phyloP scores from a whole-genome alignment of 2,113 vertebrate genomes.

The Apteryx mantelli region DNA sequence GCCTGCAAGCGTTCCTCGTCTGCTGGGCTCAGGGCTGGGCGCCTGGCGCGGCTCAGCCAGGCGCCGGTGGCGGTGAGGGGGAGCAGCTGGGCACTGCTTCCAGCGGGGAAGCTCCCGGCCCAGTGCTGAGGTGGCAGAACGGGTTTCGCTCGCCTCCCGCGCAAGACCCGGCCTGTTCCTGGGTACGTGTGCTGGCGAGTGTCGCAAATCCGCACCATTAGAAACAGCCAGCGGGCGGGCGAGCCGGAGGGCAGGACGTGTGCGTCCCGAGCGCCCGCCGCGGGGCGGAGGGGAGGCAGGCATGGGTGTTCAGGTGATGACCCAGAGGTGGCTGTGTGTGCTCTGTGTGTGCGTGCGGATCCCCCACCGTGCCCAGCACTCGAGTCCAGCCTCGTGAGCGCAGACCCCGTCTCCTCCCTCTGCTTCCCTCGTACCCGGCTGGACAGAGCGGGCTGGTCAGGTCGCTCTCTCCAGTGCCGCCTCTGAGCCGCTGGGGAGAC shows the following conservation, averaged over 20 bases:
- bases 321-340: too few relatives aligned
- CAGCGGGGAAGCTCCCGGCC: neutral
- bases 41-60: neutral
- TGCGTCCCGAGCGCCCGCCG: too few relatives aligned
- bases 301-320: too few relatives aligned
- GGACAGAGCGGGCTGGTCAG: neutral
- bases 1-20: neutral
- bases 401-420: neutral
- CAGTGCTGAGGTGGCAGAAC: neutral
- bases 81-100: neutral
- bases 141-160: conserved; percentile 17
- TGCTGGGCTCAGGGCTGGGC: neutral
- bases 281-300: too few relatives aligned
- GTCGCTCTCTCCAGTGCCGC: too few relatives aligned
- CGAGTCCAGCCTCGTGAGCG: neutral
- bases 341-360: too few relatives aligned
- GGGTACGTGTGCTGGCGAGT: neutral
- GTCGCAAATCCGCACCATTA: neutral
- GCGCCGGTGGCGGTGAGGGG: neutral
- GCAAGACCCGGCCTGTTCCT: neutral
- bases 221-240: neutral
- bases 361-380: accelerated
- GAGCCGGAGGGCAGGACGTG: neutral
- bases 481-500: neutral
- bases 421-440: neutral